Conservation (phyloP, 64 coral and sea anemone species). For the Montipora cactus region DNA sequence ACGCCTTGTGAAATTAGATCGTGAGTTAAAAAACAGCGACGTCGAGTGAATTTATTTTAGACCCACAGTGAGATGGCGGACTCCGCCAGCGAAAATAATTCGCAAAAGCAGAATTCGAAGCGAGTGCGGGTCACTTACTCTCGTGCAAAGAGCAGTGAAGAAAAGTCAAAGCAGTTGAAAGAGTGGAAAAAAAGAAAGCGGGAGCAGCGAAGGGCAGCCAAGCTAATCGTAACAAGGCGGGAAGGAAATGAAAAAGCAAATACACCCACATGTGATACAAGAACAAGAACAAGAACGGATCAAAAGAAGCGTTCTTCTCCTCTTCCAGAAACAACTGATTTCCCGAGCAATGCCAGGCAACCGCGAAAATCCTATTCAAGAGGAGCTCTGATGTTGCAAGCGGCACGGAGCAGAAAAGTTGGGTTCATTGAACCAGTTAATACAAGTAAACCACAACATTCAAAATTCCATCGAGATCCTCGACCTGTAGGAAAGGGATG, state of each 20-base stretch:
- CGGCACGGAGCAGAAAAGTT: not conserved
- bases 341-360: too few relatives aligned
- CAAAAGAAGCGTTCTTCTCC: not conserved
- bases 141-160: not conserved
- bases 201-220: not conserved
- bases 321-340: too few relatives aligned
- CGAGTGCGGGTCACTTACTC: not conserved
- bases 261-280: not conserved
- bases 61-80: too few relatives aligned
- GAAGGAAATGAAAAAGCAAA: not conserved
- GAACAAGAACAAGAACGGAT: not conserved
- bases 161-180: not conserved
- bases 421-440: not conserved
- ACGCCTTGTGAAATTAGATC: too few relatives aligned
- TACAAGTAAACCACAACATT: not conserved
- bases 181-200: conserved; percentile 7
- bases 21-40: too few relatives aligned
- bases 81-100: too few relatives aligned
- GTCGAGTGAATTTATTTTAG: too few relatives aligned
- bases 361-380: not conserved
- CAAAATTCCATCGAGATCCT: not conserved
- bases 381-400: not conserved
- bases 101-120: too few relatives aligned
- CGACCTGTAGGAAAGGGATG: not conserved
- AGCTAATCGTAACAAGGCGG: not conserved